Evolutionary conservation across 2,888 invertebrate genomes (phyloP).

Genomic region (Altica lythri): DNA sequence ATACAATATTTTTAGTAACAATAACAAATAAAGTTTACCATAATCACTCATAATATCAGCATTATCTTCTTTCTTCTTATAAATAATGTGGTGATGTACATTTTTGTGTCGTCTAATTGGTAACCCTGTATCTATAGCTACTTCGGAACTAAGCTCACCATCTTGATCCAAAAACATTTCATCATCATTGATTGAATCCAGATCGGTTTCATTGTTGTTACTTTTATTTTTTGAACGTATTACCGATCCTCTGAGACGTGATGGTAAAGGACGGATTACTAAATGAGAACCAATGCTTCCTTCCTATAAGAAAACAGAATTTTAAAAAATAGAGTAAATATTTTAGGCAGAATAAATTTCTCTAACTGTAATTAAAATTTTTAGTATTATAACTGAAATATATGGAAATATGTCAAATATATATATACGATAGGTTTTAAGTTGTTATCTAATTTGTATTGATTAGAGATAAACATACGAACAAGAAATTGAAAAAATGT

Average conservation of each 20-base stretch:
- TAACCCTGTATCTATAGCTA: slow-evolving; percentile 67
- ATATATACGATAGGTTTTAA: too few relatives aligned
- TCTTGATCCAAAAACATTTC: slow-evolving; percentile 74
- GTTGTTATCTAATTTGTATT: too few relatives aligned
- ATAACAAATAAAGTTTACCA: slow-evolving; percentile 62
- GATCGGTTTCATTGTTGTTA: slow-evolving; percentile 24
- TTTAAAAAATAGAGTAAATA: too few relatives aligned
- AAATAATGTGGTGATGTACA: slow-evolving; percentile 75
- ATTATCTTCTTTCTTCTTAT: slow-evolving; percentile 64
- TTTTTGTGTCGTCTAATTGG: slow-evolving; percentile 58
- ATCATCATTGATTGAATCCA: slow-evolving; percentile 60
- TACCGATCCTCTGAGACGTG: slow-evolving; percentile 62
- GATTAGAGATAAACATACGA: too few relatives aligned
- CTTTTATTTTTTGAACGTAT: slow-evolving; percentile 38
- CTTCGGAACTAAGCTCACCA: slow-evolving; percentile 67
- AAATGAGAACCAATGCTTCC: slow-evolving; percentile 89
- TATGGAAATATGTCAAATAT: too few relatives aligned
- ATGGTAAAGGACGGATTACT: slow-evolving; percentile 85
- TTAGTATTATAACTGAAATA: too few relatives aligned
- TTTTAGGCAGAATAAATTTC: too few relatives aligned
- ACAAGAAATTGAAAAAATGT: too few relatives aligned
- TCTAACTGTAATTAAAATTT: too few relatives aligned
- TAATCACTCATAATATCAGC: slow-evolving; percentile 78
- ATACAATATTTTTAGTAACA: neutral
- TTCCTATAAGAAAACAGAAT: slow-evolving; percentile 71